Conservation (phyloP, 23 tunicate genomes). For the Trididemnum clinides region DNA sequence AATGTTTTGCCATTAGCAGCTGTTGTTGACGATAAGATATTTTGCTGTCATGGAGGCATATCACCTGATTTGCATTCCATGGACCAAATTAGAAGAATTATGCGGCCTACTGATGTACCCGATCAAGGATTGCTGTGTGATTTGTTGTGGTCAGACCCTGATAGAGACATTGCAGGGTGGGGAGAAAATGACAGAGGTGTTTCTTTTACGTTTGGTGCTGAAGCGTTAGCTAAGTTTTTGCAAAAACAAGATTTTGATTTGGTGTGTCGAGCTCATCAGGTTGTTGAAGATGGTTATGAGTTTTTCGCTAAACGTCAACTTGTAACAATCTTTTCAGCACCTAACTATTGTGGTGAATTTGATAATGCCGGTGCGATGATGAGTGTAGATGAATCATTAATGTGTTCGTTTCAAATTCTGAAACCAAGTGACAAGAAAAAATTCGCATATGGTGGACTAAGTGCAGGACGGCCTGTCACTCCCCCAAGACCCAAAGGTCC, state of each 20-base stretch:
- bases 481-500: no score
- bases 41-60: constrained; percentile 92
- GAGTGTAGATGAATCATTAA: constrained; percentile 88
- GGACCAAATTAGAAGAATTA: constrained; percentile 94
- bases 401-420: no score
- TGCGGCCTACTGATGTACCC: constrained; percentile 96
- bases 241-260: constrained; percentile 89
- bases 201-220: constrained; percentile 90
- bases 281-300: no score
- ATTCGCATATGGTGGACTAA: no score
- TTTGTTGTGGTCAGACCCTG: constrained; percentile 97
- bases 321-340: constrained; percentile 83
- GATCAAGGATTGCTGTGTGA: constrained; percentile 93
- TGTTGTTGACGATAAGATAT: constrained; percentile 88
- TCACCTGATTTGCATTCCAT: constrained; percentile 92
- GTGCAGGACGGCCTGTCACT: no score
- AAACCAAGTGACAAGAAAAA: no score
- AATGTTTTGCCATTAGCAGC: constrained; percentile 84
- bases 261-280: constrained; percentile 95
- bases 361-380: no score
- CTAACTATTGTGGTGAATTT: constrained; percentile 96
- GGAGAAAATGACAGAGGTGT: constrained; percentile 95
- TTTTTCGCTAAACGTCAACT: no score
- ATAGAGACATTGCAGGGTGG: constrained; percentile 90
- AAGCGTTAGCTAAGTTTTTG: constrained; percentile 86